Conservation (phyloP, 2,113 vertebrate species). For the Chrysemys picta region DNA sequence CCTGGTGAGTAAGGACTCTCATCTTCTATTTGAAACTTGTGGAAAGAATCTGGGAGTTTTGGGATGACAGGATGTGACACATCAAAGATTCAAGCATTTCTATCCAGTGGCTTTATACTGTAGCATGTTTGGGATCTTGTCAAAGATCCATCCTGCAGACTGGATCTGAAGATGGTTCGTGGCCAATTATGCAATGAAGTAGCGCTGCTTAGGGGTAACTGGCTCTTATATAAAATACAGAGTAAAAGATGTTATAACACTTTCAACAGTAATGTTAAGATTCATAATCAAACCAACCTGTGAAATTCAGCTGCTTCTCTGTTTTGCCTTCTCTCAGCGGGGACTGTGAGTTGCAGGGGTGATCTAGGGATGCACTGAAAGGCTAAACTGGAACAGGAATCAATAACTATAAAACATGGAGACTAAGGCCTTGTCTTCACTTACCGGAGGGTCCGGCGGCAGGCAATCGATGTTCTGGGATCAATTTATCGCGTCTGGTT, state of each 20-base stretch:
- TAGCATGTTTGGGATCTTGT: not conserved
- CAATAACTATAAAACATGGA: not conserved
- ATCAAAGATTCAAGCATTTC: not conserved
- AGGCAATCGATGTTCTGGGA: no score
- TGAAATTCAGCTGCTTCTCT: constrained; percentile 39
- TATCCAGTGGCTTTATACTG: not conserved
- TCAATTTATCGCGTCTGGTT: no score
- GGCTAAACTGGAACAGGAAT: constrained; percentile 52
- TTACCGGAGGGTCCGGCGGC: no score
- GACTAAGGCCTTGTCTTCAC: no score
- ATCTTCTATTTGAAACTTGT: constrained; percentile 43
- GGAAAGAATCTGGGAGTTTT: not conserved
- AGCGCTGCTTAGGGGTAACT: not conserved
- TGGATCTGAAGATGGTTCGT: constrained; percentile 7
- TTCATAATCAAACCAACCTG: constrained; percentile 22
- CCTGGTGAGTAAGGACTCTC: constrained; percentile 79
- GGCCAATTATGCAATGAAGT: not conserved
- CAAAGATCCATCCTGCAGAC: not conserved
- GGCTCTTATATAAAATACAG: not conserved
- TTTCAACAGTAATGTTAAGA: not conserved
- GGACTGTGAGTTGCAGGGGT: constrained; percentile 62
- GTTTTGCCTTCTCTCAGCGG: constrained; percentile 60
- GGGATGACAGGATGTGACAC: not conserved
- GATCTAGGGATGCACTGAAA: constrained; percentile 68
- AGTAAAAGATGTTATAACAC: not conserved